Evolutionary conservation across 2,888 invertebrate genomes (phyloP), one percentile per base, ranked within the genome.

Genomic region (Drosophila seclusa): DNA sequence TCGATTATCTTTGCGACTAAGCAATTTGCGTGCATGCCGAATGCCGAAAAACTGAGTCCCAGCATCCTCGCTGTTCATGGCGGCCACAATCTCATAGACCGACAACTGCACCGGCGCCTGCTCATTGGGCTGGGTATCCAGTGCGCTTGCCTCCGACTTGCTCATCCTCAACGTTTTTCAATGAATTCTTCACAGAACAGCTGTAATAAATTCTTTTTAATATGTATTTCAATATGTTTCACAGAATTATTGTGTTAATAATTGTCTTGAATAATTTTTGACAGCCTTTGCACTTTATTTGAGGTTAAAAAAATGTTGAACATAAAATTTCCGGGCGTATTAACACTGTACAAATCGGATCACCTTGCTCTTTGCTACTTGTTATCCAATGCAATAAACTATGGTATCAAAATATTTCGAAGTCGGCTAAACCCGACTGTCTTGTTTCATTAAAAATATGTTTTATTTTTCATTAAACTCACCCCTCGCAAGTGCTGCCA

Each of bases 1-100:
- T 0, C 99, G 99, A 93, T 97, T 97, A 80, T 96, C 95, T 90
- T 98, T 97, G 18, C 96, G 94, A 63, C 98, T 98, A 1, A 99
- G 94, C 92, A 97, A 96, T 87, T 98, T 97, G 8, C 99, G 95
- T 10, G 97, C 98, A 0, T 96, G 95, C 76, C 97, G 96, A 0
- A 97, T 97, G 0, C 97, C 96, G 45, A 94, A 91, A 8, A 97
- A 95, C 90, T 96, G 96, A 6, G 94, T 89, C 0, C 94, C 91
- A 34, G 95, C 93, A 91, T 97, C 96, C 0, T 92, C 83, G 18
- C 95, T 95, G 76, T 95, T 94, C 93, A 98, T 96, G 27, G 96
- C 96, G 92, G 90, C 92, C 2, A 97, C 94, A 81, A 98, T 97
- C 78, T 98, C 96, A 1, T 95, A 95, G 0, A 97, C 94, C 0